phyloP scores from a whole-genome alignment of 2,797 vertebrate genomes.

The Otolemur crassicaudatus region DNA sequence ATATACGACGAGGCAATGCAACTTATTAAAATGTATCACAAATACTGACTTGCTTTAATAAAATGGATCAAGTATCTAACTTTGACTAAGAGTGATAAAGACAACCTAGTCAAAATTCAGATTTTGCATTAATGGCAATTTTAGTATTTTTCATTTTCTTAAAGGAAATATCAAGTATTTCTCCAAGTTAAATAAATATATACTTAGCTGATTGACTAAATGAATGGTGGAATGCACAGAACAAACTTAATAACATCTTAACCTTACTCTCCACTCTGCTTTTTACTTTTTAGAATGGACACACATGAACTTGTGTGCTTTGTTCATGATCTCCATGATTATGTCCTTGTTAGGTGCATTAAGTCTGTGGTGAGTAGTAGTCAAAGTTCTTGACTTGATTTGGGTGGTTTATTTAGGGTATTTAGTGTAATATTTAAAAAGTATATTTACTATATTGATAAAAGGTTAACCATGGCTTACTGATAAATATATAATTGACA shows the following conservation, averaged over 20 bases:
- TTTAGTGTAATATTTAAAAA: background rate
- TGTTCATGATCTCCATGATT: fast-evolving
- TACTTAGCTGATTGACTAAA: background rate
- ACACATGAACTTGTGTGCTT: fast-evolving
- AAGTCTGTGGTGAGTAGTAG: background rate
- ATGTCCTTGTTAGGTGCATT: fast-evolving
- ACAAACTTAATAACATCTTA: too few species aligned
- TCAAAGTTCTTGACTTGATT: background rate
- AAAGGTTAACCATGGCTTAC: too few species aligned
- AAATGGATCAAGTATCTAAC: background rate
- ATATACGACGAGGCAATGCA: background rate
- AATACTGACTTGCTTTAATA: background rate
- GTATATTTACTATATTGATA: background rate
- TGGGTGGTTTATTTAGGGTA: background rate
- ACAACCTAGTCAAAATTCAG: background rate
- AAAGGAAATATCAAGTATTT: background rate
- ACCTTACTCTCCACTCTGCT: background rate
- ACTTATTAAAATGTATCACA: background rate
- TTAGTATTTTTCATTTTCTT: background rate
- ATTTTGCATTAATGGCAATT: background rate
- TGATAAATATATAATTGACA: background rate
- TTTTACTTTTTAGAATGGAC: background rate
- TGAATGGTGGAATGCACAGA: fast-evolving
- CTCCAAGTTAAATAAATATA: background rate
- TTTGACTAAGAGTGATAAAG: background rate